Percentiles rank a stretch among this genome's conserved stretches.
Evolutionary conservation across 2,888 invertebrate species (phyloP).

Genomic region (Punctoribates punctum): DNA sequence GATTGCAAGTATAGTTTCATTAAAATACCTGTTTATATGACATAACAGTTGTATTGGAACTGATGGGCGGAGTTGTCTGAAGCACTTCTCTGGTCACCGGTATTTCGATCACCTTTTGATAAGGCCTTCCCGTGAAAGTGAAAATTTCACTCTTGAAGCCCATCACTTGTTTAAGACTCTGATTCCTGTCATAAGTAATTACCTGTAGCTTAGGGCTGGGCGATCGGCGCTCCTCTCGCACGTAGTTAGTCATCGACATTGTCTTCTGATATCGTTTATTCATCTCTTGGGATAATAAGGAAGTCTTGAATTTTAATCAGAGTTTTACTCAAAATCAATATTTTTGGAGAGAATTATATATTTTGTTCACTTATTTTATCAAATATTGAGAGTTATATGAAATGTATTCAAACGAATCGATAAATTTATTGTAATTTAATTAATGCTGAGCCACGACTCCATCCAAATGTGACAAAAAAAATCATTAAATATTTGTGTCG

Average conservation of each 20-base stretch:
- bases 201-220: neutral
- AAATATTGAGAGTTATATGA: too few relatives aligned
- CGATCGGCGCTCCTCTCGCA: neutral
- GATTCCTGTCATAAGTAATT: neutral
- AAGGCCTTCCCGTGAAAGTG: neutral
- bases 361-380: too few relatives aligned
- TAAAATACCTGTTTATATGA: conserved; percentile 15
- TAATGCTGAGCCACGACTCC: too few relatives aligned
- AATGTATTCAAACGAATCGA: too few relatives aligned
- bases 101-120: neutral
- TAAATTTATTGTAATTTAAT: too few relatives aligned
- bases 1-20: neutral
- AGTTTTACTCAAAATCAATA: too few relatives aligned
- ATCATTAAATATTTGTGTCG: too few relatives aligned
- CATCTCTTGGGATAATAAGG: neutral
- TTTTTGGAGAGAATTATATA: too few relatives aligned
- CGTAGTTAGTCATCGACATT: neutral
- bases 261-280: conserved; percentile 10
- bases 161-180: neutral
- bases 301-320: too few relatives aligned
- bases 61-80: conserved; percentile 1
- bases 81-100: conserved; percentile 15
- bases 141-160: neutral
- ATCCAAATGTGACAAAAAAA: too few relatives aligned
- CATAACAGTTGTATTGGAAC: conserved; percentile 23